Base-by-base conservation (phyloP, 2,888 invertebrate species). In the Pantelozetes paolii region DNA sequence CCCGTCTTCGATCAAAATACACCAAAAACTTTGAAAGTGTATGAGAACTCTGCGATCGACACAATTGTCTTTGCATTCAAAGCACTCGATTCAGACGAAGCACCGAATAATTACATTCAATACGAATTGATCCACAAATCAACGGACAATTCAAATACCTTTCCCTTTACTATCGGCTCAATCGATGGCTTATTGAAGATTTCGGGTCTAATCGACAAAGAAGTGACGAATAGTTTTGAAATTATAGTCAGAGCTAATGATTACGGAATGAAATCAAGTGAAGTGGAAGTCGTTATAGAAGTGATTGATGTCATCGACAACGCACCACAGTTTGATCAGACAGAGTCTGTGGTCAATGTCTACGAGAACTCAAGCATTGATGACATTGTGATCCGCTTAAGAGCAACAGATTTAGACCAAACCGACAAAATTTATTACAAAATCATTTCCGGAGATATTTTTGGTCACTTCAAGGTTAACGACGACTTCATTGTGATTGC, bases 351-450 rank as follows among this genome's bases (percentile, higher is more conserved):
- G 76, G 91, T 94, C 0, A 89, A 90, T 2, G 90, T 94, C 40
- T 90, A 92, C 0, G 96, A 96, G 84, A 93, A 95, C 82, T 91
- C 93, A n/a, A 90, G 91, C 78, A 91, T 94, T 78, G 96, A 95
- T 8, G 91, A 91, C 57, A 92, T 90, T 82, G 91, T 96, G 0
- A 82, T 94, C 54, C 91, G 92, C 86, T 90, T 79, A 11, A 73
- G 75, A 20, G 78, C 79, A 2, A 74, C 79, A 79, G 75, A 79
- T 78, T 3, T 81, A 78, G 91, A 94, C 82, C 85, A 88, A 45
- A 95, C 95, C 83, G 94, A 93, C n/a, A 88, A 92, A 78, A 90
- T 96, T 6, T 88, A 94, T 71, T 97, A 92, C 84, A 90, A 92
- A 50, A 94, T 96, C 78, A 88, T 89, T 40, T 87, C 88, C 32